These are phyloP conservation scores for Pleuronectes platessa DNA, from an alignment of 2,113 vertebrate species.

Conservation along the genomic window DNA sequence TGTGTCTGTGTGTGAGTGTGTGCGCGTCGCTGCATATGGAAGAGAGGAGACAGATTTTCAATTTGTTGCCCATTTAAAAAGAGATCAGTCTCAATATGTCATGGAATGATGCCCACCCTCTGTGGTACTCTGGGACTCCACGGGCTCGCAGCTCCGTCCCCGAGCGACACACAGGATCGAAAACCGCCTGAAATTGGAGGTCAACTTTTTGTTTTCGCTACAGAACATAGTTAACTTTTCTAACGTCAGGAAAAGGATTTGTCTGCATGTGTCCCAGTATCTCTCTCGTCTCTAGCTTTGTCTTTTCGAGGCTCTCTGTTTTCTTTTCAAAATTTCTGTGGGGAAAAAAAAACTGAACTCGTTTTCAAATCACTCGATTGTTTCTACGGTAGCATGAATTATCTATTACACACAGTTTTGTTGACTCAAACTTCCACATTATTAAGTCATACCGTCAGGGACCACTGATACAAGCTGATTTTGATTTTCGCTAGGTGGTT, in stretches of 20 bases:
- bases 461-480: conserved; percentile 53
- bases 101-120: conserved; percentile 66
- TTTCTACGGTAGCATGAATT: conserved; percentile 65
- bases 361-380: conserved; percentile 34
- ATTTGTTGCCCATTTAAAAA: conserved; percentile 82
- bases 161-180: conserved; percentile 16
- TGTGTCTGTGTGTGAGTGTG: conserved; percentile 7
- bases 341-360: conserved; percentile 28
- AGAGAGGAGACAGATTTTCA: conserved; percentile 76
- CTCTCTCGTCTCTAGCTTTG: conserved; percentile 17
- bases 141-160: conserved; percentile 26
- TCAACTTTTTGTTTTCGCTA: conserved; percentile 49
- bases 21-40: conserved; percentile 44
- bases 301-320: conserved; percentile 2
- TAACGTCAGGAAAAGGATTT: conserved; percentile 16
- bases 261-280: conserved; percentile 43
- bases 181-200: conserved; percentile 50
- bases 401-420: conserved; percentile 67
- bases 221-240: conserved; percentile 55
- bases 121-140: conserved; percentile 19
- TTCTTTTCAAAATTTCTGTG: conserved; percentile 27
- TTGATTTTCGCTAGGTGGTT: conserved; percentile 72
- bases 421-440: conserved; percentile 72
- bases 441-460: conserved; percentile 70
- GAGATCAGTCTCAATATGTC: conserved; percentile 80